Evolutionary conservation across 1,140 invertebrate genomes (phyloP).

Genomic region (Papilio machaon): DNA sequence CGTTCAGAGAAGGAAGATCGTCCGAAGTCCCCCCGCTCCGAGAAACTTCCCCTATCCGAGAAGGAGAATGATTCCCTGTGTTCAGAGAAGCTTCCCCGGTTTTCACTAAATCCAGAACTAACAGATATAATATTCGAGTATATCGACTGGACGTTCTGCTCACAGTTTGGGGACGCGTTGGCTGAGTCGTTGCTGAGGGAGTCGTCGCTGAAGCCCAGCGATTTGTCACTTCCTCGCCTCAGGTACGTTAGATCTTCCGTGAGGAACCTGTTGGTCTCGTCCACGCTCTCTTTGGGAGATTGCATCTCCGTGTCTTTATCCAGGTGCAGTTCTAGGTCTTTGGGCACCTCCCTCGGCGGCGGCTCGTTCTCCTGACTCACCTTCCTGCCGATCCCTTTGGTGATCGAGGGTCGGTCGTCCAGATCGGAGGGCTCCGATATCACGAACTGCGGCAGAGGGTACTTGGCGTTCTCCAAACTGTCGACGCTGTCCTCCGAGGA

Average conservation of each 20-base stretch:
- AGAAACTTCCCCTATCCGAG: slow-evolving; percentile 78
- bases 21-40: slow-evolving; percentile 75
- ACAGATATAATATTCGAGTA: slow-evolving; percentile 80
- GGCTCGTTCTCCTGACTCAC: slow-evolving; percentile 83
- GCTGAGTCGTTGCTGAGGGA: slow-evolving; percentile 85
- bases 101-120: slow-evolving; percentile 80
- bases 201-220: slow-evolving; percentile 86
- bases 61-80: slow-evolving; percentile 80
- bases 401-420: slow-evolving; percentile 90
- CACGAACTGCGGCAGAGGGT: slow-evolving; percentile 84
- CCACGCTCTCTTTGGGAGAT: slow-evolving; percentile 64
- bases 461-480: slow-evolving; percentile 81
- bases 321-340: slow-evolving; percentile 43
- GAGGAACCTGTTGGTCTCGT: slow-evolving; percentile 65
- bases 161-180: slow-evolving; percentile 77
- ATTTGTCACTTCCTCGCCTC: slow-evolving; percentile 83
- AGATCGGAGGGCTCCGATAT: slow-evolving; percentile 89
- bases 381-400: slow-evolving; percentile 88
- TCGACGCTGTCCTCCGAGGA: slow-evolving; percentile 86
- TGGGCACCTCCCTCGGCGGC: slow-evolving; percentile 42
- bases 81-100: slow-evolving; percentile 77
- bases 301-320: slow-evolving; percentile 68
- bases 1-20: slow-evolving; percentile 75
- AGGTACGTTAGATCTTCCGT: slow-evolving; percentile 66
- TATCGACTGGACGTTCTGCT: slow-evolving; percentile 78